phyloP scores from a whole-genome alignment of 2,113 vertebrate species.

The Petaurus breviceps region DNA sequence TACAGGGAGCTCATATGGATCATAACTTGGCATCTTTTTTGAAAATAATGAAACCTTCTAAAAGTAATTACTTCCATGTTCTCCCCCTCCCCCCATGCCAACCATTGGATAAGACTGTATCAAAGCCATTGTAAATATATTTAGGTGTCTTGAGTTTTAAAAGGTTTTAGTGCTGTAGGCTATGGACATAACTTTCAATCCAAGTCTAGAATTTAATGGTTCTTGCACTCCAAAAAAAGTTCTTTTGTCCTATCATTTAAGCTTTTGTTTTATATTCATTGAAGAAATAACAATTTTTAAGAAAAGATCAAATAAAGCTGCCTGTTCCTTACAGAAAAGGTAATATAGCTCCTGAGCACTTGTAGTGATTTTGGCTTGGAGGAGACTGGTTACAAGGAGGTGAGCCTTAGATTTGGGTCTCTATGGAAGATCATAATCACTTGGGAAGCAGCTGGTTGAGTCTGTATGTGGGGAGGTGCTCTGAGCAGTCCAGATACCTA shows the following conservation, averaged over 20 bases:
- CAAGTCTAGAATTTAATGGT: rapidly evolving
- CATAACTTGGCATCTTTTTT: background rate
- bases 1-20: slow-evolving; percentile 16
- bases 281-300: background rate
- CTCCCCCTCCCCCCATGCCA: background rate
- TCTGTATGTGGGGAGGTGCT: background rate
- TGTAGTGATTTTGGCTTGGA: background rate
- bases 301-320: background rate
- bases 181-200: background rate
- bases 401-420: background rate
- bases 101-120: background rate
- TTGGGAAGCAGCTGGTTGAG: background rate
- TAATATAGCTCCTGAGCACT: background rate
- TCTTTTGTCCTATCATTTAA: background rate
- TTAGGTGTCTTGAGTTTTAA: background rate
- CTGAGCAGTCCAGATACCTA: background rate
- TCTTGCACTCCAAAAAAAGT: background rate
- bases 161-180: background rate
- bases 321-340: background rate
- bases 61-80: background rate
- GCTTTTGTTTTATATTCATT: background rate
- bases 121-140: background rate
- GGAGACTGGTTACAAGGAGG: background rate
- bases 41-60: slow-evolving; percentile 3
- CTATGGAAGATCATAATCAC: background rate